Evolutionary conservation across 2,113 vertebrate species (phyloP), one percentile per base, ranked within the genome.

Genomic region (Halcyon senegalensis): DNA sequence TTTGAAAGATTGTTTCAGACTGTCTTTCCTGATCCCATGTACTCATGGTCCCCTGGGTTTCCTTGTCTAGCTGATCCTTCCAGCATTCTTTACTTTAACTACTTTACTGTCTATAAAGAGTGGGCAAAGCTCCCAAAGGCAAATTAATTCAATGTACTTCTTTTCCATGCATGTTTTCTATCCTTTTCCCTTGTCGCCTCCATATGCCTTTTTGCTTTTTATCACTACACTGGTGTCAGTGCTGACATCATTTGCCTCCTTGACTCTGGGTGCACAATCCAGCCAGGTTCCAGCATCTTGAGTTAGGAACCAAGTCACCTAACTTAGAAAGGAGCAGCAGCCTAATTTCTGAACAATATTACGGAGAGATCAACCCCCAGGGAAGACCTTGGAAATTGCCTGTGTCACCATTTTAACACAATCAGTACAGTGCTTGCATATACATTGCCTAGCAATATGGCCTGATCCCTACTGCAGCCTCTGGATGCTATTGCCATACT

Each of bases 11-110:
- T 78, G 13, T 86, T 87, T 83, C 60, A 88, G 58, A 50, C 51
- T 58, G 63, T 25, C 31, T 94, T 87, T 92, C 70, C 66, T 16
- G 5, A 59, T 83, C 59, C 33, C 6, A 2, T 48, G 39, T 81
- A 63, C 39, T 90, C 55, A 27, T 21, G 2, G 20, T 89, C 44
- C 76, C 78, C 31, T 63, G 6, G 31, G n/a, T 30, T 79, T 94
- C 85, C 19, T 75, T 85, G 56, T 58, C 78, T 84, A 73, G 82
- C 72, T 89, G 83, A 97, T 93, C 27, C 30, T 51, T 56, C 12
- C 53, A 91, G 48, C 79, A 89, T 96, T 96, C 58, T 92, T 97
- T 88, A 74, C 43, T 94, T 70, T 74, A 75, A 81, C 64, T 67
- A 64, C 46, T 15, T 77, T 70, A 81, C 17, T 67, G 59, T 91